Conservation (phyloP, 2,888 invertebrate species). For the Ennomos erosarius region DNA sequence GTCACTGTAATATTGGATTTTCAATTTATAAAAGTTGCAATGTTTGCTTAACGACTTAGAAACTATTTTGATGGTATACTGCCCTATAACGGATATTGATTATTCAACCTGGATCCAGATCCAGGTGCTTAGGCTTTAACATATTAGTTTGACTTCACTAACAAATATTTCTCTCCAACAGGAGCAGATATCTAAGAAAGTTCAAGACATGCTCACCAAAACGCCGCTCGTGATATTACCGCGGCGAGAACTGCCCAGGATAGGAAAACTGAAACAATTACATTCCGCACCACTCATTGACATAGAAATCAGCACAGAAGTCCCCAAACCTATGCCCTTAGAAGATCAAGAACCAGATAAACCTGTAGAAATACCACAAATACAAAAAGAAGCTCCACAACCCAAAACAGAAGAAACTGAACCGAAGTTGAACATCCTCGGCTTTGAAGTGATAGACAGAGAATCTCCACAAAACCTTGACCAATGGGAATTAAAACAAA, state of each 20-base stretch:
- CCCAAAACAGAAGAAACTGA: slow-evolving; percentile 38
- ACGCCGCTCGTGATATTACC: slow-evolving; percentile 88
- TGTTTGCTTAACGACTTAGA: too few relatives aligned
- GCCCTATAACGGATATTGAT: too few relatives aligned
- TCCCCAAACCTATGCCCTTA: slow-evolving; percentile 19
- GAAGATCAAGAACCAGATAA: neutral
- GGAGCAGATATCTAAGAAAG: slow-evolving; percentile 90
- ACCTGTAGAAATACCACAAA: slow-evolving; percentile 28
- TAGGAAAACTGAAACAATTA: slow-evolving; percentile 62
- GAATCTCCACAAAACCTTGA: slow-evolving; percentile 66
- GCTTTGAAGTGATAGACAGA: slow-evolving; percentile 64
- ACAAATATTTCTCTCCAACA: slow-evolving; percentile 59
- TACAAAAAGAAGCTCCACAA: slow-evolving; percentile 27
- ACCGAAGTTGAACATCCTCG: slow-evolving; percentile 65
- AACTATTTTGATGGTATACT: too few relatives aligned
- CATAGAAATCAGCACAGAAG: slow-evolving; percentile 38
- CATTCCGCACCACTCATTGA: slow-evolving; percentile 63
- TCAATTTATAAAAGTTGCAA: too few relatives aligned
- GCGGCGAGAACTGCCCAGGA: slow-evolving; percentile 64
- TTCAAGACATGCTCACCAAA: slow-evolving; percentile 88
- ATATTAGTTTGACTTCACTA: too few relatives aligned
- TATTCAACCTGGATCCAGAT: too few relatives aligned
- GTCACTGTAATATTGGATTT: too few relatives aligned
- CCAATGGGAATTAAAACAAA: slow-evolving; percentile 68
- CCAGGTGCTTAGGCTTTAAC: too few relatives aligned